Evolutionary conservation across 92 coral and sea anemone species (phyloP).

Genomic region (Montipora capitata): DNA sequence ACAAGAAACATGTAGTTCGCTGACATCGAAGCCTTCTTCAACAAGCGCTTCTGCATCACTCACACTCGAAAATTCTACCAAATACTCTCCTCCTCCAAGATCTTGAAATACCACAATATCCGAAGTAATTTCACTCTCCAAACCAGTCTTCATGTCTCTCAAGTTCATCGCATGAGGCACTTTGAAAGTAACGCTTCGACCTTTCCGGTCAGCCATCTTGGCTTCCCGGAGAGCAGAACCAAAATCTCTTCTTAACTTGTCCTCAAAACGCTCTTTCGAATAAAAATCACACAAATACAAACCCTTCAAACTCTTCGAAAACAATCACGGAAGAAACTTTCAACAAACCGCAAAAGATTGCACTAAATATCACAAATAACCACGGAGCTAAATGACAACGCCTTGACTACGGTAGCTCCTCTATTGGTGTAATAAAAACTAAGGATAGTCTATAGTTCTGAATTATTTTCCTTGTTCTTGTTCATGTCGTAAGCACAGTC

Average conservation of each 20-base stretch:
- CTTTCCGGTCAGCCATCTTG: conserved; percentile 30
- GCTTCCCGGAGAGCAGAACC: not conserved
- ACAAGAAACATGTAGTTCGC: not conserved
- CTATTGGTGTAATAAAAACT: too few species aligned
- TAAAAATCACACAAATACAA: too few species aligned
- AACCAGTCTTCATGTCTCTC: not conserved
- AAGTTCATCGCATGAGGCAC: not conserved
- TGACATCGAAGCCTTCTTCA: conserved; percentile 12
- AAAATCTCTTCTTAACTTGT: not conserved
- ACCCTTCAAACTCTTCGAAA: too few species aligned
- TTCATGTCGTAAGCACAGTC: too few species aligned
- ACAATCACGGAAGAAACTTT: too few species aligned
- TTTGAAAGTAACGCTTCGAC: not conserved
- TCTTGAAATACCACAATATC: not conserved
- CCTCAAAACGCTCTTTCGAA: not conserved
- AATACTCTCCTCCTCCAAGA: not conserved
- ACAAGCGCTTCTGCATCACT: not conserved
- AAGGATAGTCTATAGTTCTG: too few species aligned
- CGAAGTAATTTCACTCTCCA: not conserved
- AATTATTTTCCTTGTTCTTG: too few species aligned
- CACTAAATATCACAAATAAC: too few species aligned
- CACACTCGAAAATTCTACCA: not conserved
- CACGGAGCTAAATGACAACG: too few species aligned
- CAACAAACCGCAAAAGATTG: too few species aligned
- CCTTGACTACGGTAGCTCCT: too few species aligned